Evolutionary conservation across 2,113 vertebrate species (phyloP).

Genomic region (Pristiophorus japonicus): DNA sequence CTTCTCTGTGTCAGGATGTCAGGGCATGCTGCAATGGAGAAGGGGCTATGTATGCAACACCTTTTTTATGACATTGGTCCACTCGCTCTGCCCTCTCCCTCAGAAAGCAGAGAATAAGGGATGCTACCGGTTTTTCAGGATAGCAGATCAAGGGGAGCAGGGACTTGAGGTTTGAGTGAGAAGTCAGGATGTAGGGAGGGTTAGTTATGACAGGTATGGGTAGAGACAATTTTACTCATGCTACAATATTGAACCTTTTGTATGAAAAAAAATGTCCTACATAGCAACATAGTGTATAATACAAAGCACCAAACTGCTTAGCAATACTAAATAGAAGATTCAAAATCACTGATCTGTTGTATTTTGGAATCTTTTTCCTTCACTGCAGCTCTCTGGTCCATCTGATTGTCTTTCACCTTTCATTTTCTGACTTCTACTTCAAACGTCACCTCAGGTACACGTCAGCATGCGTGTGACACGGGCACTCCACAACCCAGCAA

Average conservation of each 20-base stretch:
- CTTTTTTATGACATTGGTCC: background rate
- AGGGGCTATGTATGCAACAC: background rate
- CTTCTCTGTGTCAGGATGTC: background rate
- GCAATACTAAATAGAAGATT: slow-evolving; percentile 34
- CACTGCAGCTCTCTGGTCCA: slow-evolving; percentile 84
- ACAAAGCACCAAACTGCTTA: background rate
- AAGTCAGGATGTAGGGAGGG: background rate
- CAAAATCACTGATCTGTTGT: slow-evolving; percentile 36
- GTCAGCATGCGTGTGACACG: slow-evolving; percentile 48
- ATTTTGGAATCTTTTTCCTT: slow-evolving; percentile 50
- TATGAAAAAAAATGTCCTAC: background rate
- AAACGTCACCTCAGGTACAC: slow-evolving; percentile 69
- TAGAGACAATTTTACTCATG: background rate
- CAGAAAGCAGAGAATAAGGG: background rate
- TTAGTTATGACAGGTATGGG: background rate
- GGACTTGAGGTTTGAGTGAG: background rate
- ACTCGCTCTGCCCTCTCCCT: background rate
- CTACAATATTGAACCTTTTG: background rate
- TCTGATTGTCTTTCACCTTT: slow-evolving; percentile 97
- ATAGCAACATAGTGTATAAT: background rate
- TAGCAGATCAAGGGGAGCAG: background rate
- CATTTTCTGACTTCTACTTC: slow-evolving; percentile 83
- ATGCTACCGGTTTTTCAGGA: background rate
- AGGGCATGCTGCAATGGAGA: background rate
- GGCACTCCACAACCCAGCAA: background rate